Evolutionary conservation across 64 coral and sea anemone species (phyloP).

Genomic region (Montipora efflorescens): DNA sequence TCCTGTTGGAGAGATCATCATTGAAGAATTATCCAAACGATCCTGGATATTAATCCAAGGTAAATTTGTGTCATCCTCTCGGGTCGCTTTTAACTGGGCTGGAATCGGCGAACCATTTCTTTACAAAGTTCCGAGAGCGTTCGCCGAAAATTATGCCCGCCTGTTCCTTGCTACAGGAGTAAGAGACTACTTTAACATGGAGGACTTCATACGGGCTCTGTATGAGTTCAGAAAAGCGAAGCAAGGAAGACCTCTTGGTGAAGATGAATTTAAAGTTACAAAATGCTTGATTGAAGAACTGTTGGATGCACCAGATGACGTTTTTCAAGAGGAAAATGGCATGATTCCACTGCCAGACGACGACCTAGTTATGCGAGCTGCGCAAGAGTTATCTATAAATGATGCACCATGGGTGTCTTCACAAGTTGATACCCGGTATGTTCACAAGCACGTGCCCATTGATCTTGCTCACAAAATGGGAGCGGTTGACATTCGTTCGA

Average conservation of each 20-base stretch:
- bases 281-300: slow-evolving; percentile 60
- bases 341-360: slow-evolving; percentile 84
- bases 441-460: slow-evolving; percentile 73
- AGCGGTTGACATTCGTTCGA: slow-evolving; percentile 65
- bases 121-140: slow-evolving; percentile 50
- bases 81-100: slow-evolving; percentile 81
- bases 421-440: slow-evolving; percentile 38
- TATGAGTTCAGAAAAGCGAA: slow-evolving; percentile 48
- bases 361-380: slow-evolving; percentile 41
- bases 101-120: slow-evolving; percentile 79
- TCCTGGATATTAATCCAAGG: slow-evolving; percentile 78
- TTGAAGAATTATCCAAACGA: slow-evolving; percentile 21
- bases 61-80: slow-evolving; percentile 64
- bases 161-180: slow-evolving; percentile 73
- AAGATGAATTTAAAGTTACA: slow-evolving; percentile 60
- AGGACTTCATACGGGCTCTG: slow-evolving; percentile 61
- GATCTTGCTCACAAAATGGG: slow-evolving; percentile 80
- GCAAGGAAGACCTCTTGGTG: background rate
- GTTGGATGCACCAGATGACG: background rate
- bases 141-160: slow-evolving; percentile 10
- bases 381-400: slow-evolving; percentile 75
- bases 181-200: slow-evolving; percentile 31
- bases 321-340: slow-evolving; percentile 42
- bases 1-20: background rate
- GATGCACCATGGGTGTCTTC: slow-evolving; percentile 73